Percentiles rank a stretch among this genome's conserved stretches.
phyloP scores from a whole-genome alignment of 1,140 invertebrate species.

The Drosophila nigrodunni region DNA sequence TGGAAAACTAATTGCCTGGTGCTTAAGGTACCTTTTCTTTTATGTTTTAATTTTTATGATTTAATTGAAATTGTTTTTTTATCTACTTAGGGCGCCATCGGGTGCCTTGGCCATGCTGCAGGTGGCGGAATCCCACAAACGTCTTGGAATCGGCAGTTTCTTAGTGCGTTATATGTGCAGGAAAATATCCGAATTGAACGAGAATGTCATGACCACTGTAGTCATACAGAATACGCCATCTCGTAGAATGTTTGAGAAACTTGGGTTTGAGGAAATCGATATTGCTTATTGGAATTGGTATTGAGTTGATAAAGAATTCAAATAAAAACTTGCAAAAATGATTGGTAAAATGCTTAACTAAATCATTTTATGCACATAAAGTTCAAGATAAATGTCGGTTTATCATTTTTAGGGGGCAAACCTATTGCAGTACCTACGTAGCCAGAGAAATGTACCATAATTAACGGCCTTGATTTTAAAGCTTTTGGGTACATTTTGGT shows the following conservation, averaged over 20 bases:
- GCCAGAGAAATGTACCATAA: too few species aligned
- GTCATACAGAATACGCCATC: slow-evolving; percentile 21
- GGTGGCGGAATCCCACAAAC: slow-evolving; percentile 67
- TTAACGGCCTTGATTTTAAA: too few species aligned
- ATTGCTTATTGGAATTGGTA: too few species aligned
- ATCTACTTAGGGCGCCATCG: slow-evolving; percentile 45
- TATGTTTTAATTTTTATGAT: not conserved
- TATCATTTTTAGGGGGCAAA: too few species aligned
- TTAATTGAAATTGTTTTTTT: not conserved
- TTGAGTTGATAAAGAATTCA: too few species aligned
- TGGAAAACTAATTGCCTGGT: slow-evolving; percentile 70
- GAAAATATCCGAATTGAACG: slow-evolving; percentile 47
- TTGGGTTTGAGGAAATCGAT: not conserved
- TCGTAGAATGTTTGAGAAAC: slow-evolving; percentile 1
- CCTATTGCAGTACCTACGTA: not conserved
- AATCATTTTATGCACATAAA: too few species aligned
- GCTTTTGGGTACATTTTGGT: too few species aligned
- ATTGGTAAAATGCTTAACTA: too few species aligned
- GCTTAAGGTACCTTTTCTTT: slow-evolving; percentile 54
- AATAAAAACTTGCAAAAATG: too few species aligned
- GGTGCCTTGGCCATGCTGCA: slow-evolving; percentile 75
- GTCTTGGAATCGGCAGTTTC: slow-evolving; percentile 65
- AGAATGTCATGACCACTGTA: slow-evolving; percentile 68
- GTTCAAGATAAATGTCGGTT: too few species aligned
- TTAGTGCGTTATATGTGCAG: slow-evolving; percentile 63